These are phyloP conservation scores for Simalia tracyae DNA, from an alignment of 2,797 vertebrate species.

Conservation along the genomic window DNA sequence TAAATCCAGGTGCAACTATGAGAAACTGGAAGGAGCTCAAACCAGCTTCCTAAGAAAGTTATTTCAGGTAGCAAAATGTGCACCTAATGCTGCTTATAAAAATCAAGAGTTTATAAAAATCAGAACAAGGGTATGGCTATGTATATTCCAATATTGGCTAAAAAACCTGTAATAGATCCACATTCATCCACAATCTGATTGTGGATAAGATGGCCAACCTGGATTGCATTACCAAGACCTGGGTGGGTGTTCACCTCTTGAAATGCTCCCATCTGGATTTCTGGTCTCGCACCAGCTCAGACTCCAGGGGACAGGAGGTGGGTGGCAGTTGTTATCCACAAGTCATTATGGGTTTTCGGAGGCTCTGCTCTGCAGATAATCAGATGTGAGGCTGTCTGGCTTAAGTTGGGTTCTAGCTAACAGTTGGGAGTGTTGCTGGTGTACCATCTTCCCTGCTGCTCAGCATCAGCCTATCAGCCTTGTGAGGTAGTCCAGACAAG, in stretches of 20 bases:
- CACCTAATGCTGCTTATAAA: background rate
- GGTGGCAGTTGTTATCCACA: background rate
- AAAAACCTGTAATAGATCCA: background rate
- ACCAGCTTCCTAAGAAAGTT: background rate
- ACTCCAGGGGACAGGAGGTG: background rate
- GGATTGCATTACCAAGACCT: background rate
- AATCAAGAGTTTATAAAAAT: background rate
- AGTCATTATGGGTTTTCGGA: background rate
- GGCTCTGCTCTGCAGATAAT: background rate
- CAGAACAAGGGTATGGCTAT: background rate
- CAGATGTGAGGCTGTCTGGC: background rate
- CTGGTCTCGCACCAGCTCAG: background rate
- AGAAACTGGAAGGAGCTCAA: background rate
- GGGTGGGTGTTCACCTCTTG: background rate
- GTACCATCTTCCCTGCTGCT: background rate
- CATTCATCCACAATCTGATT: background rate
- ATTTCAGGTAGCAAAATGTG: background rate
- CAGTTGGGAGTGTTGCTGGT: background rate
- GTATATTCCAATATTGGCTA: background rate
- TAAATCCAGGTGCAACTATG: background rate
- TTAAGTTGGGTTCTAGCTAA: background rate
- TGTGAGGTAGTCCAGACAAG: background rate
- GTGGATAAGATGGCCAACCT: background rate
- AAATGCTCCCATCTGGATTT: background rate
- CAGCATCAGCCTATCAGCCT: background rate